These are phyloP conservation scores for Diarsia mendica DNA, from an alignment of 2,888 invertebrate species.

Conservation along the genomic window DNA sequence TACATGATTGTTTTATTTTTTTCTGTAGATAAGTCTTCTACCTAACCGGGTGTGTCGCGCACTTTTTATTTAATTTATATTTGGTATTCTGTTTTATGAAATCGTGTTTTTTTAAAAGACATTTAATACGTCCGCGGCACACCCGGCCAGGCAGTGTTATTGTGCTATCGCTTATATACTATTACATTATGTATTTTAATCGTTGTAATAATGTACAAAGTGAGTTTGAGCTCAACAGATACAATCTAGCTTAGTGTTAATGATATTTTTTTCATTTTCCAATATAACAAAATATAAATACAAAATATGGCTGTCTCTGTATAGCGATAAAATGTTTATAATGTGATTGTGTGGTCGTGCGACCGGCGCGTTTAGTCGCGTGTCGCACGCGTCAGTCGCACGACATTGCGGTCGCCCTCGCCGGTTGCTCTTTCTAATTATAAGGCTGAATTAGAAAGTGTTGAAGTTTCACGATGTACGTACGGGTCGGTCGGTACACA, in stretches of 20 bases:
- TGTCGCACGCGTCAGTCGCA: slow-evolving; percentile 53
- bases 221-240: slow-evolving; percentile 88
- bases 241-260: slow-evolving; percentile 86
- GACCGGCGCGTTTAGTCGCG: slow-evolving; percentile 54
- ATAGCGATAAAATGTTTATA: slow-evolving; percentile 78
- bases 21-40: slow-evolving; percentile 76
- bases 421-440: slow-evolving; percentile 87
- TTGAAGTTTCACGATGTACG: slow-evolving; percentile 68
- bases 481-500: slow-evolving; percentile 68
- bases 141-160: slow-evolving; percentile 62
- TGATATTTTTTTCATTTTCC: slow-evolving; percentile 71
- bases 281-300: slow-evolving; percentile 69
- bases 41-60: slow-evolving; percentile 68
- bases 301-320: slow-evolving; percentile 78
- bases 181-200: slow-evolving; percentile 82
- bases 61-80: slow-evolving; percentile 71
- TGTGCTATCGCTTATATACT: slow-evolving; percentile 83
- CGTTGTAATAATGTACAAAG: slow-evolving; percentile 89
- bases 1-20: slow-evolving; percentile 67
- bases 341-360: slow-evolving; percentile 63
- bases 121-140: slow-evolving; percentile 68
- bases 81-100: slow-evolving; percentile 67
- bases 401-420: slow-evolving; percentile 80
- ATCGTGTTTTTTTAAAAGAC: slow-evolving; percentile 75
- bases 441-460: slow-evolving; percentile 90